Conservation (phyloP, 2,797 vertebrate species). For the Steatocranus sp. region DNA sequence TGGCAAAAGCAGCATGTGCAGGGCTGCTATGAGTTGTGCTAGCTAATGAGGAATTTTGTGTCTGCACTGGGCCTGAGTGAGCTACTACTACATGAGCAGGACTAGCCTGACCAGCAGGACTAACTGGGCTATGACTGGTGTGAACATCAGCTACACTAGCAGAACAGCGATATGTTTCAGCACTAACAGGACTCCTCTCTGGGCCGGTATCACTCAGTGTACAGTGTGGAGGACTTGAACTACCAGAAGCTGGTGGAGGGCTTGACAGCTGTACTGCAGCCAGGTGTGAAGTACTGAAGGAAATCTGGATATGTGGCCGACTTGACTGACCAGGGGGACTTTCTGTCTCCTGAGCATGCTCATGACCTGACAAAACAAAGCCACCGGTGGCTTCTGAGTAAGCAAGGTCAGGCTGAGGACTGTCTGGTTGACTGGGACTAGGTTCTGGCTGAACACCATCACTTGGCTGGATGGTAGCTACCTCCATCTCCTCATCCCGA, state of each 20-base stretch:
- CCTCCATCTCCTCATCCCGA: constrained; percentile 8
- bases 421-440: not conserved
- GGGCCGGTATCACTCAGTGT: not conserved
- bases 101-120: constrained; percentile 56
- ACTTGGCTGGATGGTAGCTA: not conserved
- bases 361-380: not conserved
- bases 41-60: not conserved
- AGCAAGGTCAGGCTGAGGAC: not conserved
- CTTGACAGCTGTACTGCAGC: not conserved
- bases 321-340: not conserved
- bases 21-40: not conserved
- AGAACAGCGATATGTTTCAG: not conserved
- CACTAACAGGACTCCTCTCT: not conserved
- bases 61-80: constrained; percentile 14
- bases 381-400: not conserved
- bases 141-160: not conserved
- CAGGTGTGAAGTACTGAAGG: not conserved
- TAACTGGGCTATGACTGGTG: constrained; percentile 20
- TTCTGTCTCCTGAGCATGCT: not conserved
- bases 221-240: constrained; percentile 49
- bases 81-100: constrained; percentile 12
- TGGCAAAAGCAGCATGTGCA: constrained; percentile 1
- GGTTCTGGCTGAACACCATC: not conserved
- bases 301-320: not conserved
- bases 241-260: not conserved